Percentiles rank a stretch among this genome's conserved stretches.
These are phyloP conservation scores for Psammodynastes pulverulentus DNA, from an alignment of 2,113 vertebrate species.

Conservation along the genomic window DNA sequence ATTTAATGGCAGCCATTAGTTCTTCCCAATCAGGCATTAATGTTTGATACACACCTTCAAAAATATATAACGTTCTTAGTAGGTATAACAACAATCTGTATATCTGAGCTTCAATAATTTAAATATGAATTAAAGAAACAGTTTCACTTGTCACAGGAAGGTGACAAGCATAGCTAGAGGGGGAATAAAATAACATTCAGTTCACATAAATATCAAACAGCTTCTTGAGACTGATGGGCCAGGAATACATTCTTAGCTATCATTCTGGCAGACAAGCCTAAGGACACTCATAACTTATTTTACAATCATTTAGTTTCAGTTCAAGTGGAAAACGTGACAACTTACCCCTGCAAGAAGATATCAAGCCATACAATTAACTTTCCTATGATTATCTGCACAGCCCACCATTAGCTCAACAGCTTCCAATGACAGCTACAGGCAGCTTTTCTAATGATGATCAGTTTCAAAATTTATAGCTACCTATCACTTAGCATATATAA, in stretches of 20 bases:
- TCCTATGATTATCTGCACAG: conserved; percentile 85
- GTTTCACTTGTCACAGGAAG: conserved; percentile 78
- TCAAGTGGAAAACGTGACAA: conserved; percentile 99
- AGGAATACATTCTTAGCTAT: conserved; percentile 80
- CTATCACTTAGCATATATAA: background rate
- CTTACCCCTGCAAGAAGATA: conserved; percentile 98
- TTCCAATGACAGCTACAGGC: conserved; percentile 65
- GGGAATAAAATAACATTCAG: conserved; percentile 97
- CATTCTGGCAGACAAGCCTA: conserved; percentile 88
- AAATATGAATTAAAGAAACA: conserved; percentile 71
- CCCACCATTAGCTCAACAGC: conserved; percentile 77
- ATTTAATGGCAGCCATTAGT: conserved; percentile 64
- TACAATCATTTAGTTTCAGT: conserved; percentile 99
- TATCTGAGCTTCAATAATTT: conserved; percentile 60
- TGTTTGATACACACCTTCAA: conserved; percentile 63
- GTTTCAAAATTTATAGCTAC: conserved; percentile 51
- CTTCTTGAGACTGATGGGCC: conserved; percentile 80
- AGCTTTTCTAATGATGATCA: conserved; percentile 42
- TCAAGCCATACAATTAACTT: conserved; percentile 92
- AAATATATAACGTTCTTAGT: conserved; percentile 68
- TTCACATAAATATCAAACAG: conserved; percentile 91
- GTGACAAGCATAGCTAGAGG: conserved; percentile 95
- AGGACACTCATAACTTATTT: conserved; percentile 99
- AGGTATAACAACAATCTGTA: conserved; percentile 68
- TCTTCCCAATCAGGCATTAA: conserved; percentile 74